Evolutionary conservation across 2,888 invertebrate species (phyloP).

Genomic region (Melitaea athalia): DNA sequence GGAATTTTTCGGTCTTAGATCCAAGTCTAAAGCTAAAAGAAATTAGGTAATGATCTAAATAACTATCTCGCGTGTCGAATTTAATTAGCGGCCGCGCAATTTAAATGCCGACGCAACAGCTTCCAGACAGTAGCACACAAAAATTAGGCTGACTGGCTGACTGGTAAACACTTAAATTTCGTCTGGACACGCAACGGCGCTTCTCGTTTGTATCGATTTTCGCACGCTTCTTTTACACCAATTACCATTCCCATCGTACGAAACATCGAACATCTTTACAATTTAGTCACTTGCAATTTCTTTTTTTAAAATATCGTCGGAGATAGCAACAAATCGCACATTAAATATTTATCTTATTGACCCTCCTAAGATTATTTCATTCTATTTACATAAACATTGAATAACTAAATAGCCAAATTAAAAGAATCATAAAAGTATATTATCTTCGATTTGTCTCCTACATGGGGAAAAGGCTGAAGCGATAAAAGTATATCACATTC

Average conservation of each 20-base stretch:
- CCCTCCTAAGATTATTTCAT: too few relatives aligned
- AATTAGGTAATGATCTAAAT: constrained; percentile 22
- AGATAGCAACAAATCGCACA: neutral
- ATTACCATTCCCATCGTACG: constrained; percentile 25
- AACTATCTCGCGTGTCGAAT: constrained; percentile 55
- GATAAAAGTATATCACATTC: too few relatives aligned
- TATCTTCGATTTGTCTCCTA: too few relatives aligned
- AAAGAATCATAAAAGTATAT: too few relatives aligned
- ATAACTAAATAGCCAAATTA: too few relatives aligned
- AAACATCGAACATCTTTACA: constrained; percentile 16
- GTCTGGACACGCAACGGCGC: constrained; percentile 58
- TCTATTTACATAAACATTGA: too few relatives aligned
- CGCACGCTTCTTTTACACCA: constrained; percentile 44
- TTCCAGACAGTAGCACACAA: constrained; percentile 72
- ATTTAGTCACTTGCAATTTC: constrained; percentile 7
- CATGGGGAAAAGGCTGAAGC: too few relatives aligned
- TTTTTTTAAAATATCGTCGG: neutral
- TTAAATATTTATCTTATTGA: too few relatives aligned
- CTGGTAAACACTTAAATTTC: constrained; percentile 54
- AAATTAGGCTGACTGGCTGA: constrained; percentile 56
- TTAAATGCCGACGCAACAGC: constrained; percentile 55
- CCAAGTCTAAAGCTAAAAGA: constrained; percentile 13
- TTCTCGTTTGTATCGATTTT: constrained; percentile 48
- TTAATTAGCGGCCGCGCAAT: constrained; percentile 55
- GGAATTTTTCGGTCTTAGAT: constrained; percentile 10